A percentile compares a stretch with the other conserved stretches of the same genome.
These are phyloP conservation scores for Drosophila meridionalis DNA, from an alignment of 2,888 invertebrate genomes.

Conservation along the genomic window DNA sequence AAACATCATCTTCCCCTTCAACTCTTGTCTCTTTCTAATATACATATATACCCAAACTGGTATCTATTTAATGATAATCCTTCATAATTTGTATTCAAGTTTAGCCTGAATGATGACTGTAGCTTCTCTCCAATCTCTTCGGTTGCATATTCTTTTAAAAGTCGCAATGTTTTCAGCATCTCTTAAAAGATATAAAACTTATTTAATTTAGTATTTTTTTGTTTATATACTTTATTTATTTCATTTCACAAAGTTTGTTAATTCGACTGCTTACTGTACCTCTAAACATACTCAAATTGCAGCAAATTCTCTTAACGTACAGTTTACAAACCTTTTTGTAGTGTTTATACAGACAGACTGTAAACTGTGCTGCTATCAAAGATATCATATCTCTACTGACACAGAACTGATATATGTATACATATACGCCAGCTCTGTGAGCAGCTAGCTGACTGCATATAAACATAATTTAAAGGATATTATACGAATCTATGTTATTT, in stretches of 20 bases:
- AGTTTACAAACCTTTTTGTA: neutral
- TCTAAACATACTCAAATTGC: neutral
- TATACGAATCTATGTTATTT: neutral
- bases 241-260: neutral
- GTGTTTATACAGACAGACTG: neutral
- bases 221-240: too few species aligned
- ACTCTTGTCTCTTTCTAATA: too few species aligned
- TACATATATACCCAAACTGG: too few species aligned
- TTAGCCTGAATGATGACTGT: too few species aligned
- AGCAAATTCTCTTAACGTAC: neutral
- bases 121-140: too few species aligned
- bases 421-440: neutral
- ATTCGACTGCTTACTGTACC: neutral
- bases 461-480: slow-evolving; percentile 5
- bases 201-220: too few species aligned
- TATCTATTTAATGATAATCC: too few species aligned
- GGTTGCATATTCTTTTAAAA: too few species aligned
- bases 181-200: too few species aligned
- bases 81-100: too few species aligned
- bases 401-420: neutral
- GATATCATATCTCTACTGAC: neutral
- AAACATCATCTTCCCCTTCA: too few species aligned
- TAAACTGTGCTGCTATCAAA: neutral
- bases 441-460: neutral
- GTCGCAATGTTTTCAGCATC: too few species aligned